These are phyloP conservation scores for Anguilla obscura DNA, from an alignment of 2,797 vertebrate genomes.

Conservation along the genomic window DNA sequence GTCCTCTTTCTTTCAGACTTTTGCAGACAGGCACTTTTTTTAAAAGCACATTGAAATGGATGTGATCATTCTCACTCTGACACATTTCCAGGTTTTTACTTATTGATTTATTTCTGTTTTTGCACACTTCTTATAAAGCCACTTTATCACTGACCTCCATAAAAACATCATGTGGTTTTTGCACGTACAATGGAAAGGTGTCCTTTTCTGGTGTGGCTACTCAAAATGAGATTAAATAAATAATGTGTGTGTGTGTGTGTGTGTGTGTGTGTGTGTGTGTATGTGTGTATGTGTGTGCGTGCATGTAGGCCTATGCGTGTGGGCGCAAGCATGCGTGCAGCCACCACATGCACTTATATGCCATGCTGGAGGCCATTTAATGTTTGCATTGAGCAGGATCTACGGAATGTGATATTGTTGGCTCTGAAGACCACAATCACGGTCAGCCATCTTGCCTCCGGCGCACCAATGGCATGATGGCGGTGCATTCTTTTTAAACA, in stretches of 20 bases:
- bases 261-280: background rate
- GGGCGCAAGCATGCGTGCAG: background rate
- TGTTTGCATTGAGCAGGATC: background rate
- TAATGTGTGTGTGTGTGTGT: background rate
- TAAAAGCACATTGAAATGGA: constrained; percentile 71
- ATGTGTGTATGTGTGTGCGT: background rate
- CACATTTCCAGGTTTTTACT: constrained; percentile 67
- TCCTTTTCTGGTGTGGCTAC: background rate
- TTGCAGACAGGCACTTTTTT: constrained; percentile 51
- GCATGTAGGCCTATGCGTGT: too few species aligned
- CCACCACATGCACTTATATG: background rate
- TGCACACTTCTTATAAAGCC: constrained; percentile 51
- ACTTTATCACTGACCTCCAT: constrained; percentile 55
- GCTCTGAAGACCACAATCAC: background rate
- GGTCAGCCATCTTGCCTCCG: background rate
- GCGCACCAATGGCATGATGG: background rate
- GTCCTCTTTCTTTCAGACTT: constrained; percentile 71
- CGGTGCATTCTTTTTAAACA: background rate
- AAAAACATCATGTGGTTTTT: constrained; percentile 62
- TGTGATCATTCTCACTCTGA: constrained; percentile 64
- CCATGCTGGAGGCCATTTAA: background rate
- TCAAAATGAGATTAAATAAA: background rate
- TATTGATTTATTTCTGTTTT: constrained; percentile 65
- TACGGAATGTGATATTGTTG: background rate
- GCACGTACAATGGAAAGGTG: constrained; percentile 55